A percentile compares a stretch with the other conserved stretches of the same genome.
Conservation (phyloP, 2,113 vertebrate species). For the Indri indri region DNA sequence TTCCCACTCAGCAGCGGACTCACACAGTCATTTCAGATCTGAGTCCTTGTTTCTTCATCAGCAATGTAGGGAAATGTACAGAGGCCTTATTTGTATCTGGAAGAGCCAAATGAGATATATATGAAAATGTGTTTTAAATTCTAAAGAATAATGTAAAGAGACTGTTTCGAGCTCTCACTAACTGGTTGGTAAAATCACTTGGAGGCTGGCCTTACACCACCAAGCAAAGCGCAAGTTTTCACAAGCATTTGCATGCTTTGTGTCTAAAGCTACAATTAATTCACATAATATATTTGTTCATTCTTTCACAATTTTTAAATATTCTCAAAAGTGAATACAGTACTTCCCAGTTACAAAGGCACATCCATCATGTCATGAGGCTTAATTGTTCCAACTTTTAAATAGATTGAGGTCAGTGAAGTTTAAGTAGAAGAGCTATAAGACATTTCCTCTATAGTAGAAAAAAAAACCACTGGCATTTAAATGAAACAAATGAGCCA, state of each 20-base stretch:
- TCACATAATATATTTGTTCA: background rate
- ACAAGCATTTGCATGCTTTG: background rate
- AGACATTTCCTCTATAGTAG: background rate
- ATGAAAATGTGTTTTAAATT: background rate
- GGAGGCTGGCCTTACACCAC: background rate
- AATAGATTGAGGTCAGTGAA: background rate
- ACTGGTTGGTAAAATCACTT: background rate
- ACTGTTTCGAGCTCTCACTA: background rate
- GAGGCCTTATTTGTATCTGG: background rate
- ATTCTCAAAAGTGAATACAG: no score
- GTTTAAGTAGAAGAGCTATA: background rate
- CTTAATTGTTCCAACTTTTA: no score
- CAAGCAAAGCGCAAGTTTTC: background rate
- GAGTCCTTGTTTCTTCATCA: background rate
- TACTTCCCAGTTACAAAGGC: no score
- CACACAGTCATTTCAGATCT: background rate
- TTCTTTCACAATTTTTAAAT: background rate
- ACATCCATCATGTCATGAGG: no score
- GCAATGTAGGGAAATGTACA: background rate
- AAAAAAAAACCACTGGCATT: background rate
- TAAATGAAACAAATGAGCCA: background rate
- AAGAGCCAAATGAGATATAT: background rate
- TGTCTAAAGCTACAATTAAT: background rate
- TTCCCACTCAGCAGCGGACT: background rate
- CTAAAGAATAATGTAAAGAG: background rate